Percentiles rank a stretch among this genome's conserved stretches.
Conservation (phyloP, 2,113 vertebrate genomes). For the Dendropsophus ebraccatus region DNA sequence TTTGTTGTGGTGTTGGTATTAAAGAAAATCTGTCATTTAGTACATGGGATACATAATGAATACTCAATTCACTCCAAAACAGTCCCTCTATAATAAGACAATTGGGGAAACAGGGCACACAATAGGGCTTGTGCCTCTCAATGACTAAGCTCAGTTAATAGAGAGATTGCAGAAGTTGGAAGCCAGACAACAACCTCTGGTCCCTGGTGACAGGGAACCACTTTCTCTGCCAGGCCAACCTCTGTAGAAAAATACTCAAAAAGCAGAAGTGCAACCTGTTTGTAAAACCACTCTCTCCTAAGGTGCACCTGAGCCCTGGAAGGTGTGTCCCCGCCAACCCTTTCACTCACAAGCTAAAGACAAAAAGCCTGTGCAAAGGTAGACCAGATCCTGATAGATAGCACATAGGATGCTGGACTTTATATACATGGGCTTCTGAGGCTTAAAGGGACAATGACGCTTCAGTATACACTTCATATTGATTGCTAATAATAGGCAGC, state of each 20-base stretch:
- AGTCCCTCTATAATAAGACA: conserved; percentile 30
- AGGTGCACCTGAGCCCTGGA: conserved; percentile 22
- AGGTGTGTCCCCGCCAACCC: conserved; percentile 23
- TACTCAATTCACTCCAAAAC: background rate
- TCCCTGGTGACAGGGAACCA: conserved; percentile 47
- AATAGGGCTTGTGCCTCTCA: conserved; percentile 24
- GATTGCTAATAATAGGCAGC: background rate
- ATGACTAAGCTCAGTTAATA: conserved; percentile 52
- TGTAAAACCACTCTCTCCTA: conserved; percentile 42
- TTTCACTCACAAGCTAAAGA: conserved; percentile 6
- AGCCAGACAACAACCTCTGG: conserved; percentile 5
- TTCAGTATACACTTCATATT: background rate
- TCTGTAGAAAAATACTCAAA: conserved; percentile 39
- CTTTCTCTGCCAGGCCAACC: conserved; percentile 45
- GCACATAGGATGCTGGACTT: background rate
- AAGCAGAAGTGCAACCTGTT: conserved; percentile 57
- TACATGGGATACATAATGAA: background rate
- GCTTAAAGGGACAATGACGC: background rate
- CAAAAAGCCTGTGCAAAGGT: background rate
- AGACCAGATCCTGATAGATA: background rate
- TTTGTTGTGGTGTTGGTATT: conserved; percentile 5
- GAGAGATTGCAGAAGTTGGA: conserved; percentile 55
- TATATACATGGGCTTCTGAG: background rate
- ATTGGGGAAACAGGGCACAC: conserved; percentile 33
- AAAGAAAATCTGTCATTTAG: conserved; percentile 6